These are phyloP conservation scores for Pilophorus perplexus DNA, from an alignment of 2,888 invertebrate species.

Conservation along the genomic window DNA sequence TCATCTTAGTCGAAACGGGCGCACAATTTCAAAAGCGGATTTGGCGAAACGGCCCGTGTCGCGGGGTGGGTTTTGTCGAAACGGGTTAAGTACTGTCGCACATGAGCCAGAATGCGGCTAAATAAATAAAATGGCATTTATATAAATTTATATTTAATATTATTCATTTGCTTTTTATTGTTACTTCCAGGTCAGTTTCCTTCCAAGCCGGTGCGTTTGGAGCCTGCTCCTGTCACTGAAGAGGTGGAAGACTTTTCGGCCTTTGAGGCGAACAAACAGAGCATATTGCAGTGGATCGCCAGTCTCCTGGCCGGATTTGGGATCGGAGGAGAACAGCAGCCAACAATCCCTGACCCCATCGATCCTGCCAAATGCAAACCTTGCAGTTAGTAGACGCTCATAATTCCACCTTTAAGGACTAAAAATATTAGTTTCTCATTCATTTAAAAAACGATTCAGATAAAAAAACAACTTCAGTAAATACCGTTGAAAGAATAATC, in stretches of 20 bases:
- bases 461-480: too few relatives aligned
- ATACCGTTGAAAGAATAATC: too few relatives aligned
- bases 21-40: too few relatives aligned
- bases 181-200: constrained; percentile 23
- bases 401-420: not conserved
- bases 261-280: constrained; percentile 49
- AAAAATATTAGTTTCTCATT: too few relatives aligned
- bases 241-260: constrained; percentile 36
- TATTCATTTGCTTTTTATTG: not conserved
- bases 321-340: constrained; percentile 30
- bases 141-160: too few relatives aligned
- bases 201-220: constrained; percentile 23
- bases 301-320: constrained; percentile 41
- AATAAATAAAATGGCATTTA: too few relatives aligned
- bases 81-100: too few relatives aligned
- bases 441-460: too few relatives aligned
- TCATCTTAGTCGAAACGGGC: too few relatives aligned
- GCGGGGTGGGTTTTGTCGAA: too few relatives aligned
- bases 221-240: constrained; percentile 30
- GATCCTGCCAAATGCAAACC: constrained; percentile 46
- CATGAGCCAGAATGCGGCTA: too few relatives aligned
- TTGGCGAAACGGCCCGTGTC: too few relatives aligned
- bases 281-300: constrained; percentile 45
- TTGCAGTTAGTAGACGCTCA: constrained; percentile 43
- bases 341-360: constrained; percentile 43